phyloP scores from a whole-genome alignment of 2,797 vertebrate genomes.

The Phataginus tricuspis region DNA sequence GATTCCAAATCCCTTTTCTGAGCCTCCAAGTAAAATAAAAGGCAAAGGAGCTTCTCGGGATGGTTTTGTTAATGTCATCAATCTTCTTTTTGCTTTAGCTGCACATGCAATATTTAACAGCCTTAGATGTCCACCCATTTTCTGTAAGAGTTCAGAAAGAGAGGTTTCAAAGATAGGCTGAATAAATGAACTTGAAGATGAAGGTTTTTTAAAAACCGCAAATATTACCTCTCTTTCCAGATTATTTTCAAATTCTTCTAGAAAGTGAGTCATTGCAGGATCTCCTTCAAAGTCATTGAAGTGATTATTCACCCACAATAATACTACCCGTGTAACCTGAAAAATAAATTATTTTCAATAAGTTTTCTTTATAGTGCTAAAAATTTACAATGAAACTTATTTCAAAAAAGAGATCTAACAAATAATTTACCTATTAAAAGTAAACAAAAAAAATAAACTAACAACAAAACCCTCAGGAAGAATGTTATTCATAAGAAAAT shows the following conservation, averaged over 20 bases:
- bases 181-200: background rate
- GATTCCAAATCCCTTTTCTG: slow-evolving; percentile 97
- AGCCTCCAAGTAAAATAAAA: slow-evolving; percentile 96
- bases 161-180: background rate
- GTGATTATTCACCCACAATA: slow-evolving; percentile 99
- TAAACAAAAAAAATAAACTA: background rate
- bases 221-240: slow-evolving; percentile 96
- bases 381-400: background rate
- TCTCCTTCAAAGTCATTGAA: slow-evolving; percentile 99
- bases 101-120: slow-evolving; percentile 99
- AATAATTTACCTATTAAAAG: background rate
- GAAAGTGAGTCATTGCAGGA: slow-evolving; percentile 96
- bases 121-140: slow-evolving; percentile 99
- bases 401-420: background rate
- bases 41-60: slow-evolving; percentile 96
- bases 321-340: slow-evolving; percentile 99
- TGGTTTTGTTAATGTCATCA: slow-evolving; percentile 97
- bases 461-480: background rate
- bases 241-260: slow-evolving; percentile 99
- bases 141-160: slow-evolving; percentile 86
- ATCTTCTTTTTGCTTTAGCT: slow-evolving; percentile 97
- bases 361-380: background rate
- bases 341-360: slow-evolving; percentile 69
- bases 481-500: background rate
- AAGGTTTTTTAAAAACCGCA: background rate